Conservation (phyloP, 2,113 vertebrate genomes). For the Psilopsiagon aurifrons region DNA sequence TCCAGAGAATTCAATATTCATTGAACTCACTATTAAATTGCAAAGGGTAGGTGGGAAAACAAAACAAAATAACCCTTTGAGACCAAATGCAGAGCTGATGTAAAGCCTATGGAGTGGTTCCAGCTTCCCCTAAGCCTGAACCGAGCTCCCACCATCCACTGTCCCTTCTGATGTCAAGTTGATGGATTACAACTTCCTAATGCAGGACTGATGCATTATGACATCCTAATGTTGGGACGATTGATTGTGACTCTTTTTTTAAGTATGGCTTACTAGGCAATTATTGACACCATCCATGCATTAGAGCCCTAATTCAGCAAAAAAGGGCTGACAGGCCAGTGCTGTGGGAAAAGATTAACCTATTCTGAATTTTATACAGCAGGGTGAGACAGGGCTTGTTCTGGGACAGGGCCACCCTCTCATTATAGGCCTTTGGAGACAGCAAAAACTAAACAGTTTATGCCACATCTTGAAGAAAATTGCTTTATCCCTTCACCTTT, state of each 20-base stretch:
- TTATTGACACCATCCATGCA: constrained; percentile 48
- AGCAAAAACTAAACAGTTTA: constrained; percentile 73
- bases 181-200: constrained; percentile 66
- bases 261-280: constrained; percentile 66
- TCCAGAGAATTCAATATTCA: neutral
- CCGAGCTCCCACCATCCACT: constrained; percentile 24
- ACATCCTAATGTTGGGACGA: constrained; percentile 66
- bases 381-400: constrained; percentile 28
- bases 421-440: constrained; percentile 70
- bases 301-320: constrained; percentile 49
- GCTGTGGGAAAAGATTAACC: constrained; percentile 47
- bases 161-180: constrained; percentile 35
- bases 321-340: constrained; percentile 20
- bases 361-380: constrained; percentile 55
- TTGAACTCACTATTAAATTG: neutral
- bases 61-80: neutral
- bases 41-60: neutral
- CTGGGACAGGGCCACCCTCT: constrained; percentile 54
- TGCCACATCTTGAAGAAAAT: constrained; percentile 74
- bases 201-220: constrained; percentile 59
- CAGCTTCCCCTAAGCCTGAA: neutral
- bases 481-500: constrained; percentile 76
- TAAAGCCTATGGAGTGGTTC: neutral
- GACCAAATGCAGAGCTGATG: neutral
- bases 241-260: constrained; percentile 65